A percentile compares a stretch with the other conserved stretches of the same genome.
Conservation (phyloP, 2,113 vertebrate genomes). For the Vicugna pacos region DNA sequence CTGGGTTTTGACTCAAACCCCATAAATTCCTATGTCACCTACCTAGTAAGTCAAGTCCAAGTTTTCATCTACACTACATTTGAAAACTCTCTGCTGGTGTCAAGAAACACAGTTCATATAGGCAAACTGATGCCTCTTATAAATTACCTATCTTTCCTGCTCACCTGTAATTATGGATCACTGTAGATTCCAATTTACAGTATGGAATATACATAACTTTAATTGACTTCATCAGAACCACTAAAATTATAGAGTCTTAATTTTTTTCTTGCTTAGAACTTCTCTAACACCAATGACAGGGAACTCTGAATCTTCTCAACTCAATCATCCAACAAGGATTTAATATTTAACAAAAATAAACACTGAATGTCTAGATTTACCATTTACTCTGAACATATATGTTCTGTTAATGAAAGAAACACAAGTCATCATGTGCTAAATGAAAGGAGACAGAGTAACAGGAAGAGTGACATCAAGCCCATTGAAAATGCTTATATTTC, state of each 20-base stretch:
- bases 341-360: conserved; percentile 39
- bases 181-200: neutral
- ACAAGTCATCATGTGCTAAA: neutral
- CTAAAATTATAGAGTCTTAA: neutral
- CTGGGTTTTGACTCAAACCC: neutral
- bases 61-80: neutral
- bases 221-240: neutral
- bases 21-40: neutral
- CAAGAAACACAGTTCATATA: neutral
- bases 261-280: neutral
- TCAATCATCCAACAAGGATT: neutral
- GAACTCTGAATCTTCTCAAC: neutral
- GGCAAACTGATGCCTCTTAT: neutral
- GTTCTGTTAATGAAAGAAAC: neutral
- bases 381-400: neutral
- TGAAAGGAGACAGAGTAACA: neutral
- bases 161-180: neutral
- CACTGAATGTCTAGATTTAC: neutral
- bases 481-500: neutral
- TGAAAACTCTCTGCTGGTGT: neutral
- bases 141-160: neutral
- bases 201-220: neutral
- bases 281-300: neutral
- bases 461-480: neutral
- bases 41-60: neutral